phyloP scores from a whole-genome alignment of 2,797 vertebrate species.

The Sternotherus odoratus region DNA sequence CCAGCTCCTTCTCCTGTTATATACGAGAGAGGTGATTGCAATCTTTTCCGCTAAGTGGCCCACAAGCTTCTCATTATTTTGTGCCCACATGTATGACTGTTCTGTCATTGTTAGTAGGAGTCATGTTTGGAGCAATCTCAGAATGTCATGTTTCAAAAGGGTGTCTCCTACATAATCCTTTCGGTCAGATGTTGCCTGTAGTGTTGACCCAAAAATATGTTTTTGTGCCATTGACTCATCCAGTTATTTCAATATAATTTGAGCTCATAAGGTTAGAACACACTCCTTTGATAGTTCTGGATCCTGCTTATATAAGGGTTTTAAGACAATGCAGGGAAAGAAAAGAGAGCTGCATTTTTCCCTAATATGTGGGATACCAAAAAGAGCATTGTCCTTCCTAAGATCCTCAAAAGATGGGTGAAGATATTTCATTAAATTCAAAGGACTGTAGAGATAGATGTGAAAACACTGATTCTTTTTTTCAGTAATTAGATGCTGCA shows the following conservation, averaged over 20 bases:
- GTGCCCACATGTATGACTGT: constrained; percentile 16
- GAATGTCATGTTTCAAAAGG: background rate
- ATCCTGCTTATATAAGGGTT: background rate
- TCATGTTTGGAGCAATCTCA: constrained; percentile 1
- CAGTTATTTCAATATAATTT: background rate
- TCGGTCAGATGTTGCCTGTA: background rate
- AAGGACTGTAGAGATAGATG: background rate
- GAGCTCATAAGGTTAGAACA: background rate
- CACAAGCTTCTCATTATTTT: background rate
- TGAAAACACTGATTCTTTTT: background rate
- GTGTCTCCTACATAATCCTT: background rate
- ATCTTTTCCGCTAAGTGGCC: background rate
- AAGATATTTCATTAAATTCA: fast-evolving
- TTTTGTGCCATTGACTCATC: background rate
- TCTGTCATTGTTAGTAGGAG: background rate
- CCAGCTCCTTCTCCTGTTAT: background rate
- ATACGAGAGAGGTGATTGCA: background rate
- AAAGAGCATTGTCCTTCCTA: background rate
- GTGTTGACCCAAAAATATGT: background rate
- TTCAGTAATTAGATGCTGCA: background rate
- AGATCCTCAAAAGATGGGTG: background rate
- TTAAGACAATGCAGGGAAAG: background rate
- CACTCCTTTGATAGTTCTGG: background rate
- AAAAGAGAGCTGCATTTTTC: background rate
- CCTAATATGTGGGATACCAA: background rate